Evolutionary conservation across 2,888 invertebrate genomes (phyloP).

Genomic region (Spialia ferax): DNA sequence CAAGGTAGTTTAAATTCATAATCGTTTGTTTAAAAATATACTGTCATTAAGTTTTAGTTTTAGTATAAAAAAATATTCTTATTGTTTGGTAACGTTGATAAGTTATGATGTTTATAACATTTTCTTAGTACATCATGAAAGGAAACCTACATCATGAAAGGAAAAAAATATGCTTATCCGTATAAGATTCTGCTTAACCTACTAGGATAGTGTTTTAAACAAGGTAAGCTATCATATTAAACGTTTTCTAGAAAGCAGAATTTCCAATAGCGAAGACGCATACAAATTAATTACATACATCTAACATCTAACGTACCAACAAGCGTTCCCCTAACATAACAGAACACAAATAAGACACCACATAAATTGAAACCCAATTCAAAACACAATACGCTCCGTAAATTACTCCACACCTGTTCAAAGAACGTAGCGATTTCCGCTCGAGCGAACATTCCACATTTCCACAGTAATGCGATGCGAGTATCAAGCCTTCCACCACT

Average conservation of each 20-base stretch:
- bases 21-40: too few relatives aligned
- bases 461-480: conserved; percentile 5
- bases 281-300: neutral
- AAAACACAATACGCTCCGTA: conserved; percentile 18
- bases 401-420: conserved; percentile 35
- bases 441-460: conserved; percentile 14
- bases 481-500: conserved; percentile 42
- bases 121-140: too few relatives aligned
- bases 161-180: too few relatives aligned
- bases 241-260: neutral
- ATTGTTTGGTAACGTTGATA: too few relatives aligned
- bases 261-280: neutral
- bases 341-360: conserved; percentile 13
- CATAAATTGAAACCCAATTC: conserved; percentile 19
- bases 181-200: too few relatives aligned
- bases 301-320: conserved; percentile 3
- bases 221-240: neutral
- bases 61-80: too few relatives aligned
- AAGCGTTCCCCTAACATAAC: conserved; percentile 1
- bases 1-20: too few relatives aligned
- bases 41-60: too few relatives aligned
- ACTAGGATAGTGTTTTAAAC: too few relatives aligned
- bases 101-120: too few relatives aligned
- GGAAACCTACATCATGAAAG: too few relatives aligned
- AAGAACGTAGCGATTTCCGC: conserved; percentile 8